Evolutionary conservation across 2,888 invertebrate genomes (phyloP).

Genomic region (Nowickia ferox): DNA sequence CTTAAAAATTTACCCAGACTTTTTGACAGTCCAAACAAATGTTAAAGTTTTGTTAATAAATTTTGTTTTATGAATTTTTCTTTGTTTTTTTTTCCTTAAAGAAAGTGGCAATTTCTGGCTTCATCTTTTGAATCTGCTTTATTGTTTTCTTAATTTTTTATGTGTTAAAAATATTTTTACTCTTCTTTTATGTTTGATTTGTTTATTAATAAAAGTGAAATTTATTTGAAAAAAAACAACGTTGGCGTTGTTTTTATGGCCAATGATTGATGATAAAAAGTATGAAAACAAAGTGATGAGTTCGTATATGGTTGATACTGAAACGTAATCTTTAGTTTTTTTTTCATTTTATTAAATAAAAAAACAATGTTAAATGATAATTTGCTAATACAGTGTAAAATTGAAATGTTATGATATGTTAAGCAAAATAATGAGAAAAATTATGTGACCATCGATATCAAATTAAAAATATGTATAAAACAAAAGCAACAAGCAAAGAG

Average conservation of each 20-base stretch:
- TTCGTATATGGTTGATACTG: background rate
- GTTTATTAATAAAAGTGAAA: conserved; percentile 43
- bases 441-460: background rate
- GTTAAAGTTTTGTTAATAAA: too few relatives aligned
- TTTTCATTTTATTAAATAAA: background rate
- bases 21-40: background rate
- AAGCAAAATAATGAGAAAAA: background rate
- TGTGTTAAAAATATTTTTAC: background rate
- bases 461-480: too few relatives aligned
- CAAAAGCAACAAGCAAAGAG: too few relatives aligned
- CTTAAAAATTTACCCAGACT: background rate
- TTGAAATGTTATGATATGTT: background rate
- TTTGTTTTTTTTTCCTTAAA: background rate
- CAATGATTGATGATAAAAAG: conserved; percentile 63
- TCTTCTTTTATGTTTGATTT: background rate
- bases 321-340: too few relatives aligned
- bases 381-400: background rate
- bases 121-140: background rate
- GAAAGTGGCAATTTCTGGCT: conserved; percentile 16
- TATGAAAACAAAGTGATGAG: conserved; percentile 37
- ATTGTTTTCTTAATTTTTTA: background rate
- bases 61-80: background rate
- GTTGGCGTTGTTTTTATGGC: conserved; percentile 14
- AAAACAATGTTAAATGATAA: background rate
- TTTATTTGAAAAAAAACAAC: conserved; percentile 12